phyloP scores from a whole-genome alignment of 2,888 invertebrate genomes.

The Coenonympha arcania region DNA sequence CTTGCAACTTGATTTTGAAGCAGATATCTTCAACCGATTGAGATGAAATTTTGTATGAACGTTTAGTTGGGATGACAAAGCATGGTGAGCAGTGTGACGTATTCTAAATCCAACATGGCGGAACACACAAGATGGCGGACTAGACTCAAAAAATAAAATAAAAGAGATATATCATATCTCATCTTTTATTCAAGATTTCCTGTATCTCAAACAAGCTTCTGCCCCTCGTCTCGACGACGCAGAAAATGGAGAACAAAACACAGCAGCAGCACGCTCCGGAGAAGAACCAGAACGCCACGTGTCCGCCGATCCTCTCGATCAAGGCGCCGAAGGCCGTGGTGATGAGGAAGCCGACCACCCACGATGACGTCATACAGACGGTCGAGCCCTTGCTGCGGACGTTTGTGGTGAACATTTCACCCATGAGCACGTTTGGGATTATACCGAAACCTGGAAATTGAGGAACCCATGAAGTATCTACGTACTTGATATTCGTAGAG shows the following conservation, averaged over 20 bases:
- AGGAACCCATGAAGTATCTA: too few species aligned
- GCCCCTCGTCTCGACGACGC: conserved; percentile 86
- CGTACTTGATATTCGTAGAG: too few species aligned
- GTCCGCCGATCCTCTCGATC: conserved; percentile 63
- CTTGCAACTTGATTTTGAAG: too few species aligned
- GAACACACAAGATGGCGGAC: too few species aligned
- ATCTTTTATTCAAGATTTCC: conserved; percentile 56
- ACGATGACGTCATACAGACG: conserved; percentile 19
- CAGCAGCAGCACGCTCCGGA: conserved; percentile 51
- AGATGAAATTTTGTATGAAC: too few species aligned
- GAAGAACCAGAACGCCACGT: conserved; percentile 78
- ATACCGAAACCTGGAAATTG: conserved; percentile 28
- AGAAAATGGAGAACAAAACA: conserved; percentile 76
- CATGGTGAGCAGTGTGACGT: too few species aligned
- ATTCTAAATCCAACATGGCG: too few species aligned
- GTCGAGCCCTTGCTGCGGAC: conserved; percentile 29
- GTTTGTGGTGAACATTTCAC: conserved; percentile 29
- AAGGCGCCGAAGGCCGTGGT: conserved; percentile 25
- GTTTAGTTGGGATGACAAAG: too few species aligned
- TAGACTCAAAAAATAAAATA: neutral
- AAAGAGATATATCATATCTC: neutral
- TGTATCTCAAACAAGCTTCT: conserved; percentile 83
- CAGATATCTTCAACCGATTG: too few species aligned
- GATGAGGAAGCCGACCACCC: conserved; percentile 25
- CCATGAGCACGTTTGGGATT: conserved; percentile 27